A percentile compares a stretch with the other conserved stretches of the same genome.
phyloP scores from a whole-genome alignment of 30 jellyfish, hydroid and myxozoan genomes.

The Hydractinia symbiolongicarpus region DNA sequence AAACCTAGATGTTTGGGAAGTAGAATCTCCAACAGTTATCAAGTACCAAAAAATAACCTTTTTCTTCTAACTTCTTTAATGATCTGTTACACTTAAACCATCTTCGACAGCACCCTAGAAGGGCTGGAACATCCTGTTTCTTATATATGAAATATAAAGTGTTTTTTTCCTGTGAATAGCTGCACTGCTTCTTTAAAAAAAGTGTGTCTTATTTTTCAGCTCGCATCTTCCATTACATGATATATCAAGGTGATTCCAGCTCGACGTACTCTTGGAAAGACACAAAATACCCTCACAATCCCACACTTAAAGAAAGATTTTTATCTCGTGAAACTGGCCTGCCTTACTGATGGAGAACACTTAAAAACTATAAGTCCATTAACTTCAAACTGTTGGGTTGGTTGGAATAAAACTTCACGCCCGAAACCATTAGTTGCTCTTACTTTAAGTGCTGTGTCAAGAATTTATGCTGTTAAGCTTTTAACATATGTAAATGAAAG shows the following conservation, averaged over 20 bases:
- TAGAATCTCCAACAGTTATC: no score
- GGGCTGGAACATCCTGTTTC: no score
- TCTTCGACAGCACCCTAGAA: no score
- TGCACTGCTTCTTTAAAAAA: no score
- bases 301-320: not conserved
- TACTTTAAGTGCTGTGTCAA: slow-evolving; percentile 10
- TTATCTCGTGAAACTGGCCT: slow-evolving; percentile 20
- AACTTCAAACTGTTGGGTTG: slow-evolving; percentile 23
- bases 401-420: slow-evolving; percentile 12
- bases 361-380: slow-evolving; percentile 2
- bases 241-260: not conserved
- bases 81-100: no score
- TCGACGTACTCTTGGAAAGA: slow-evolving; percentile 6
- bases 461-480: slow-evolving; percentile 3
- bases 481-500: slow-evolving; percentile 6
- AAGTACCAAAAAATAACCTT: no score
- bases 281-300: not conserved
- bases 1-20: no score
- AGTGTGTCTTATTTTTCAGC: not conserved
- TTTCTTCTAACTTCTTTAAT: no score
- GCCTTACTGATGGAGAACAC: slow-evolving; percentile 16
- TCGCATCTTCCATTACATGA: slow-evolving; percentile 20
- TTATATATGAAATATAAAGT: no score
- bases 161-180: no score
- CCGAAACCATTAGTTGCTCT: slow-evolving; percentile 9